Percentiles rank a stretch among this genome's conserved stretches.
Conservation (phyloP, 2,888 invertebrate species). For the Apotomis turbidana region DNA sequence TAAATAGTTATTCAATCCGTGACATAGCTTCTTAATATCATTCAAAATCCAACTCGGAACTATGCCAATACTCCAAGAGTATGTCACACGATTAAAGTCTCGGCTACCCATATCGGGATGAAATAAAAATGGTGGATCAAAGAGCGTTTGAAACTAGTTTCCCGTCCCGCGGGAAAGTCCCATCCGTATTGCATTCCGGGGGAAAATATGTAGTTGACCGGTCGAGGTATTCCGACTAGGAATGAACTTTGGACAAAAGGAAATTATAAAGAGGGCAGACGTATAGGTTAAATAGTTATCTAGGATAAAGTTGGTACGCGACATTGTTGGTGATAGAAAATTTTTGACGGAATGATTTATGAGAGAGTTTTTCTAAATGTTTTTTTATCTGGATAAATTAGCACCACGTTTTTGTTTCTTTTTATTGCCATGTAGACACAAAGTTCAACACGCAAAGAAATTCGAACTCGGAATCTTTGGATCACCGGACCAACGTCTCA, state of each 20-base stretch:
- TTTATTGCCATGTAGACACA: too few relatives aligned
- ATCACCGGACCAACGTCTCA: too few relatives aligned
- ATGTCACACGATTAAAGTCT: background rate
- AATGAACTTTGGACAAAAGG: background rate
- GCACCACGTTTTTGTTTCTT: too few relatives aligned
- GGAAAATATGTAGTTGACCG: conserved; percentile 11
- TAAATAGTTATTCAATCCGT: too few relatives aligned
- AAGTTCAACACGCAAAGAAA: too few relatives aligned
- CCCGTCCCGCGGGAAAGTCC: background rate
- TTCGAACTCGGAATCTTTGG: too few relatives aligned
- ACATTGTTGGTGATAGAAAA: too few relatives aligned
- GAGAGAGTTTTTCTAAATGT: too few relatives aligned
- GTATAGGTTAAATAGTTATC: background rate
- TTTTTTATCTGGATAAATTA: too few relatives aligned
- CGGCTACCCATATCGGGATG: conserved; percentile 7
- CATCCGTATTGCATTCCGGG: conserved; percentile 6
- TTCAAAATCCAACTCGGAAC: background rate
- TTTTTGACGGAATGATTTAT: too few relatives aligned
- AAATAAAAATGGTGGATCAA: conserved; percentile 16
- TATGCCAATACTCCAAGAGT: background rate
- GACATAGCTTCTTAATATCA: background rate
- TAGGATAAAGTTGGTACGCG: too few relatives aligned
- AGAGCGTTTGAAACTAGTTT: conserved; percentile 15
- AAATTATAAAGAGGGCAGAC: background rate
- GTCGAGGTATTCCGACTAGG: conserved; percentile 4